Evolutionary conservation across 2,113 vertebrate genomes (phyloP).

Genomic region (Solea senegalensis): DNA sequence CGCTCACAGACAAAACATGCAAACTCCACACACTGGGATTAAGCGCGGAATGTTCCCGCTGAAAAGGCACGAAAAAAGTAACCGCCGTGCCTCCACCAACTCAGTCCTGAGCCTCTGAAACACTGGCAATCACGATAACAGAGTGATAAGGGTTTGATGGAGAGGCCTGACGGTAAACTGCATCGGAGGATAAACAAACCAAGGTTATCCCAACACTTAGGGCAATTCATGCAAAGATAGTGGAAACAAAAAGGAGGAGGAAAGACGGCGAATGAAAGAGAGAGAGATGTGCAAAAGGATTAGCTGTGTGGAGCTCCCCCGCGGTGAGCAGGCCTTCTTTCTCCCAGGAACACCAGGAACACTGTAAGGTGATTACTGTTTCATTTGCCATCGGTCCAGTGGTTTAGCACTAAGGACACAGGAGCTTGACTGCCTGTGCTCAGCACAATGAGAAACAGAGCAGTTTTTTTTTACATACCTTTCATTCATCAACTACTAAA

Average conservation of each 20-base stretch:
- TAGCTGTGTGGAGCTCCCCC: conserved; percentile 76
- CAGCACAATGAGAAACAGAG: conserved; percentile 62
- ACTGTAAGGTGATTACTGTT: conserved; percentile 86
- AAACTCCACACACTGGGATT: too few relatives aligned
- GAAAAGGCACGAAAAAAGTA: too few relatives aligned
- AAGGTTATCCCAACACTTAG: conserved; percentile 1
- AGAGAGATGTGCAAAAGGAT: conserved; percentile 72
- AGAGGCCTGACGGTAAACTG: not conserved
- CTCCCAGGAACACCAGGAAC: conserved; percentile 72
- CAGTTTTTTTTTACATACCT: not conserved
- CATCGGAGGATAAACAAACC: conserved; percentile 17
- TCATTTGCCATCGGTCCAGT: conserved; percentile 81
- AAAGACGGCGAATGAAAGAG: conserved; percentile 27
- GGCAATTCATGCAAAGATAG: conserved; percentile 31
- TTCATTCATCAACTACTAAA: not conserved
- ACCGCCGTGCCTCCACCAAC: too few relatives aligned
- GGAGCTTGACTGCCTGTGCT: conserved; percentile 59
- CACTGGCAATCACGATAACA: too few relatives aligned
- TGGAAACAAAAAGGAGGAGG: conserved; percentile 9
- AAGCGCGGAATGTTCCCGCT: too few relatives aligned
- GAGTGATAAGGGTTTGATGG: not conserved
- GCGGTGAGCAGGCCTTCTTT: conserved; percentile 67
- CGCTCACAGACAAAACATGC: too few relatives aligned
- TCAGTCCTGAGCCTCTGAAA: not conserved
- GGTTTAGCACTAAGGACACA: conserved; percentile 79